These are phyloP conservation scores for Congeria kusceri DNA, from an alignment of 2,888 invertebrate species.

Conservation along the genomic window DNA sequence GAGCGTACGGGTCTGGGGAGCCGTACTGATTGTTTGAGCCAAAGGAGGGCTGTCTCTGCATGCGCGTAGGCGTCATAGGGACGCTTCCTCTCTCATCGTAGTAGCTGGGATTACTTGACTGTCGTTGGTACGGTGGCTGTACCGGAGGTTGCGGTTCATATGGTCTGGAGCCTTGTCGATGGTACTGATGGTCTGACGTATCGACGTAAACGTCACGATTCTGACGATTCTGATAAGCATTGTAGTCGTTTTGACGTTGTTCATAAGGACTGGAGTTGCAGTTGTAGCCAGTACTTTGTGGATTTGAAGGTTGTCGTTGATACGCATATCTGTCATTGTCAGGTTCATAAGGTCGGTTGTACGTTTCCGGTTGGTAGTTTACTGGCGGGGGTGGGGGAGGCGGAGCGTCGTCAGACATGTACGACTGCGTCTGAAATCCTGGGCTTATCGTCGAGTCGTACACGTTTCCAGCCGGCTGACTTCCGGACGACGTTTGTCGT, in stretches of 20 bases:
- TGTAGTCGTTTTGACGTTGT: slow-evolving; percentile 40
- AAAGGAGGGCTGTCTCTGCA: slow-evolving; percentile 31
- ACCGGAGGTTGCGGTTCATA: slow-evolving; percentile 31
- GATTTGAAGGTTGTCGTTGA: slow-evolving; percentile 52
- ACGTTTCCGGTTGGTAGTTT: slow-evolving; percentile 55
- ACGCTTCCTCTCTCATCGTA: slow-evolving; percentile 35
- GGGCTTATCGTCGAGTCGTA: slow-evolving; percentile 63
- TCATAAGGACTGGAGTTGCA: slow-evolving; percentile 42
- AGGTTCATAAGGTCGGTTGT: slow-evolving; percentile 46
- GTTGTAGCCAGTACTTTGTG: slow-evolving; percentile 3
- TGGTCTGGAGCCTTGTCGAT: slow-evolving; percentile 54
- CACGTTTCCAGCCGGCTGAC: slow-evolving; percentile 40
- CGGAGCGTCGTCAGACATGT: slow-evolving; percentile 48
- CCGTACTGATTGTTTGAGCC: slow-evolving; percentile 25
- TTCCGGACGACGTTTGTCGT: slow-evolving; percentile 55
- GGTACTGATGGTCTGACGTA: slow-evolving; percentile 43
- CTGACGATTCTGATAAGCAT: slow-evolving; percentile 40
- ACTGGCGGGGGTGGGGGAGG: slow-evolving; percentile 58
- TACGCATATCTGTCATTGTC: slow-evolving; percentile 20
- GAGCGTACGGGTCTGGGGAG: slow-evolving; percentile 15
- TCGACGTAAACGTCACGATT: slow-evolving; percentile 49
- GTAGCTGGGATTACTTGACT: slow-evolving; percentile 30
- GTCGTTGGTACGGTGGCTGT: slow-evolving; percentile 35
- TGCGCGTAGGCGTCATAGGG: slow-evolving; percentile 13
- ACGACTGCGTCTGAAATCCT: slow-evolving; percentile 44